Conservation (phyloP, 2,113 vertebrate genomes). For the Pangasianodon gigas region DNA sequence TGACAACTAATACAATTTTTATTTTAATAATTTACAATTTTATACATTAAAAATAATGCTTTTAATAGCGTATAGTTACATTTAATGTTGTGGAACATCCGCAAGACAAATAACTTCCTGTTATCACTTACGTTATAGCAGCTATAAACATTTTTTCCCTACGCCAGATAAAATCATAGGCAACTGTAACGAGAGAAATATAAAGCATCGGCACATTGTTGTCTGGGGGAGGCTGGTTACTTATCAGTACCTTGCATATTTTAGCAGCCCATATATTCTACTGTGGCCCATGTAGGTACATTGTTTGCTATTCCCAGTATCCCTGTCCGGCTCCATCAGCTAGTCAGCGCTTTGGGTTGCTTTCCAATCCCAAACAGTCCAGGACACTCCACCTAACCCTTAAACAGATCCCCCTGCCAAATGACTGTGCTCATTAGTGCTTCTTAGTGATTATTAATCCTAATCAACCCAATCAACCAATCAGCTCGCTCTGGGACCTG, state of each 20-base stretch:
- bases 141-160: background rate
- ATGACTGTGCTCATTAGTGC: conserved; percentile 31
- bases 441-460: conserved; percentile 47
- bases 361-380: conserved; percentile 39
- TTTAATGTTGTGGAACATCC: background rate
- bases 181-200: background rate
- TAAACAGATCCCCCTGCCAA: conserved; percentile 58
- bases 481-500: conserved; percentile 58
- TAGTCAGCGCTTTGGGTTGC: conserved; percentile 11
- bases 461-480: conserved; percentile 58
- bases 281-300: background rate
- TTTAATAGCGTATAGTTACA: background rate
- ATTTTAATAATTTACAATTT: background rate
- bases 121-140: background rate
- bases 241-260: background rate
- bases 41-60: background rate
- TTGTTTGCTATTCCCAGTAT: background rate
- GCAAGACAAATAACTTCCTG: background rate
- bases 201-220: background rate
- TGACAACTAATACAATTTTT: background rate
- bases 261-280: background rate
- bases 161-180: background rate
- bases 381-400: conserved; percentile 37
- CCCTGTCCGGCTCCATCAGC: conserved; percentile 33
- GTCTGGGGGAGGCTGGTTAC: background rate